Base-by-base conservation (phyloP, 2,113 vertebrate genomes). In the Noctilio leporinus region DNA sequence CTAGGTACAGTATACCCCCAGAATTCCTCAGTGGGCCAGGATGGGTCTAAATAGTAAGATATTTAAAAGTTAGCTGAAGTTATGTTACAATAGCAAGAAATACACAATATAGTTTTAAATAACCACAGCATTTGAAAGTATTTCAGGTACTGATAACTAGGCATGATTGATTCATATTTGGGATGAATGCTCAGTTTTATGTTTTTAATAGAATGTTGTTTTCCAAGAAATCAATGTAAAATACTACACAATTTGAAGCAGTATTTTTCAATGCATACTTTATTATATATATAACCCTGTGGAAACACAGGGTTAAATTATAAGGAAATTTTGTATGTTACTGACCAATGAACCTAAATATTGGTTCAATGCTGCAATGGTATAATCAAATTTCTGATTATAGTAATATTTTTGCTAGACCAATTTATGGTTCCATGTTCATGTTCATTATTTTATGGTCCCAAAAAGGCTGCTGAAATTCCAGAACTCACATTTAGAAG, bases 201-300 rank as follows among this genome's bases (percentile, higher is more conserved):
- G 22, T 14, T 78, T 89, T 62, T 33, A 85, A 67, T 70, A 43
- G 28, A 16, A 64, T 22, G 24, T 49, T 89, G 69, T 38, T 51
- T 85, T 94, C 88, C 14, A 89, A 93, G 51, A 93, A 81, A 69
- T 77, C 59, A 47, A 16, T 28, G 10, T 73, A 78, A 96, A 93
- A 72, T 59, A 38, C 0, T 65, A 19, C 53, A 15, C 43, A 77
- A 67, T 82, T 91, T 15, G 40, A 77, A 73, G 28, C 3, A 93
- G 30, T 45, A 19, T 11, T 73, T 33, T 84, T 82, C 17, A 38
- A 43, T 80, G 35, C 2, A 17, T 38, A 17, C n/a, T 80, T 47
- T 57, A 40, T 80, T 91, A 20, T 38, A 22, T 28, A 28, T 15
- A n/a, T n/a, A n/a, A n/a, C n/a, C n/a, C n/a, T n/a, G n/a, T n/a